Conservation (phyloP, 2,113 vertebrate species). For the Ovis canadensis region DNA sequence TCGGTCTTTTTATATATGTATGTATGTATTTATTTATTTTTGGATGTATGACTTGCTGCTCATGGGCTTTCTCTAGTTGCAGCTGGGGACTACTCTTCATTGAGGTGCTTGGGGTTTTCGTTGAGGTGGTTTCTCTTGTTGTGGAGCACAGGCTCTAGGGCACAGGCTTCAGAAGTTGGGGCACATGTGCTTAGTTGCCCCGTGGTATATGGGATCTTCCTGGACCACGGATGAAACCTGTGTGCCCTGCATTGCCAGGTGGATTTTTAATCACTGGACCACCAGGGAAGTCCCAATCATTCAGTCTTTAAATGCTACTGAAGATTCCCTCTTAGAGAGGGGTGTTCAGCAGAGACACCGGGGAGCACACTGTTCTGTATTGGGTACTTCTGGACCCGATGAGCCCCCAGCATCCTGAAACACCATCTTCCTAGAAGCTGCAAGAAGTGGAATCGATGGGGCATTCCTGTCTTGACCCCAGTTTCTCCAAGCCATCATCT, state of each 20-base stretch:
- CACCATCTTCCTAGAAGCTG: not conserved
- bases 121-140: not conserved
- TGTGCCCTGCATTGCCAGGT: not conserved
- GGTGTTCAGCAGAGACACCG: not conserved
- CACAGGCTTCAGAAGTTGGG: not conserved
- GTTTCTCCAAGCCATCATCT: not conserved
- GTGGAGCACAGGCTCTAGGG: not conserved
- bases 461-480: not conserved
- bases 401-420: rapidly evolving
- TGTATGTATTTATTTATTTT: not conserved
- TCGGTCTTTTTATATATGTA: not conserved
- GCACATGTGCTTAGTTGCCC: not conserved
- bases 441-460: not conserved
- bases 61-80: not conserved
- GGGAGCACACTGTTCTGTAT: not conserved
- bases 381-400: not conserved
- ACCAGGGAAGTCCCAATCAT: not conserved
- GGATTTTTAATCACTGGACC: not conserved
- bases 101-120: rapidly evolving
- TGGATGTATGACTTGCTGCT: not conserved
- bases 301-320: not conserved
- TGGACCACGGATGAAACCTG: rapidly evolving
- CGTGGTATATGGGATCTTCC: not conserved
- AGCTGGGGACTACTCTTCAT: not conserved
- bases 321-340: not conserved